Percentiles rank a stretch among this genome's conserved stretches.
phyloP scores from a whole-genome alignment of 2,888 invertebrate species.

The Empis livida region DNA sequence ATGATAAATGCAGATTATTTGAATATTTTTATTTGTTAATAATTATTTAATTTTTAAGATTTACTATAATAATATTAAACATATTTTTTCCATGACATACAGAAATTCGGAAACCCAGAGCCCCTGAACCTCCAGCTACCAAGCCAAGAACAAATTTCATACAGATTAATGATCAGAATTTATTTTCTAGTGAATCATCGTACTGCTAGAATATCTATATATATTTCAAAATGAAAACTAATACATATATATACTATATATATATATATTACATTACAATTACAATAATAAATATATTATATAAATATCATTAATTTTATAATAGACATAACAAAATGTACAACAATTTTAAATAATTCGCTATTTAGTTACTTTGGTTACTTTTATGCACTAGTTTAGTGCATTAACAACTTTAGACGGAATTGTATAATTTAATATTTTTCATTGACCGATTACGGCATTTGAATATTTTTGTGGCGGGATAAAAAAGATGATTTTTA shows the following conservation, averaged over 20 bases:
- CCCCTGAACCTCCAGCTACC: constrained; percentile 14
- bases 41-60: neutral
- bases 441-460: no score
- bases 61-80: neutral
- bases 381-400: no score
- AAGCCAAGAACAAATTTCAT: constrained; percentile 6
- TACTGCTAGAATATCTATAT: constrained; percentile 2
- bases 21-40: no score
- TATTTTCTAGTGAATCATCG: constrained; percentile 8
- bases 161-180: constrained; percentile 7
- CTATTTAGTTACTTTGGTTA: no score
- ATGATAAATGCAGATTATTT: no score
- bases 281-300: neutral
- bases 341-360: neutral
- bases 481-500: no score
- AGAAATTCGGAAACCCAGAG: constrained; percentile 11
- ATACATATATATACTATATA: neutral
- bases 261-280: no score
- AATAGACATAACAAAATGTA: neutral
- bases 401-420: no score
- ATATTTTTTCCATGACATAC: neutral
- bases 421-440: no score
- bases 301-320: neutral
- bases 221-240: neutral
- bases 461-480: no score